Base-by-base conservation (phyloP, 2,797 vertebrate genomes). In the Falco peregrinus region DNA sequence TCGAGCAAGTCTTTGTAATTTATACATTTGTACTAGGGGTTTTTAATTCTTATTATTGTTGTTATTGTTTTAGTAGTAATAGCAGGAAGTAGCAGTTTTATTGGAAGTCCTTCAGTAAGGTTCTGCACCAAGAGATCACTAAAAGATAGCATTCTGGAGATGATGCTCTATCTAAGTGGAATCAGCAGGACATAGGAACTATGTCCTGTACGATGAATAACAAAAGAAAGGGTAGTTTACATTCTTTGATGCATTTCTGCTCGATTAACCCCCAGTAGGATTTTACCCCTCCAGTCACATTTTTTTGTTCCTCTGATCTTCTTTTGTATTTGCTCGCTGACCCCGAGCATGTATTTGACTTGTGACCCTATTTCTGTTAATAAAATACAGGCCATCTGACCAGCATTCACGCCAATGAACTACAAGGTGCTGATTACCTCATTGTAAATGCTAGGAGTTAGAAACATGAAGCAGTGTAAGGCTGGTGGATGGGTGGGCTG, bases 271-370 rank as follows among this genome's bases (percentile, higher is more conserved):
- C 94, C 93, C 97, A 91, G 90, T 73, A 93, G 97, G 97, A 97
- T 88, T 87, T 93, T 77, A 88, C 91, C 95, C 96, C 96, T 98
- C 97, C 94, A 85, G 94, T 97, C 95, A 96, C 97, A 91, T 95
- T 91, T 97, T 98, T 99, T 98, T 98, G 98, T 98, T 98, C 98
- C 91, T 89, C 91, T 97, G 97, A 98, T 98, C 97, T 98, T 94
- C 97, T 97, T 97, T 97, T 97, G 97, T 98, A 95, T 97, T 98
- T 98, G 97, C 94, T 98, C 98, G 84, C 92, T 98, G 98, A 98
- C 98, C 98, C 98, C 83, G 80, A 93, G 91, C 96, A 90, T 97
- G 97, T 98, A 95, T 98, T 98, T 99, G 98, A 98, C 98, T 98
- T 98, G 96, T 98, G 98, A 98, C 98, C 98, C 97, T 95, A 95